These are phyloP conservation scores for Regulus satrapa DNA, from an alignment of 2,113 vertebrate species.

Conservation along the genomic window DNA sequence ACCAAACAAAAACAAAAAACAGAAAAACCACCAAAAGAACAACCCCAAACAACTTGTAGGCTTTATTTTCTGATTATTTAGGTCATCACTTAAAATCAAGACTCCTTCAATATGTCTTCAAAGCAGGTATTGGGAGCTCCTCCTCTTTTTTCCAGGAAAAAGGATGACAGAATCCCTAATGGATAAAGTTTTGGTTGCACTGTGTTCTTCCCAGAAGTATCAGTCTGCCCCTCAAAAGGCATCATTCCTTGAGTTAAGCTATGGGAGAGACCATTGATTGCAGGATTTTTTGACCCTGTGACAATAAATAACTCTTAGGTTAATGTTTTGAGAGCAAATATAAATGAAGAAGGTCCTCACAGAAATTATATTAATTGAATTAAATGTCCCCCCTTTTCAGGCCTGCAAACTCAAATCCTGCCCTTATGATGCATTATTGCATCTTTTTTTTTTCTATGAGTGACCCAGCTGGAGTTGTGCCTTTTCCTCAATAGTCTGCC, in stretches of 20 bases:
- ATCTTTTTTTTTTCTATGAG: slow-evolving; percentile 45
- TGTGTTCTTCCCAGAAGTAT: background rate
- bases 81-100: background rate
- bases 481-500: slow-evolving; percentile 53
- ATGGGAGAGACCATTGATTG: background rate
- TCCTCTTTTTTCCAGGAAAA: background rate
- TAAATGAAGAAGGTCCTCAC: background rate
- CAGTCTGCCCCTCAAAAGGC: background rate
- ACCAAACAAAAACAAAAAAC: too few relatives aligned
- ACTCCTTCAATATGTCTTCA: background rate
- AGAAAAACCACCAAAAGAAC: background rate
- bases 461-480: slow-evolving; percentile 61
- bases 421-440: slow-evolving; percentile 30
- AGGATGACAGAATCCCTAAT: background rate
- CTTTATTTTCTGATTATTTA: background rate
- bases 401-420: slow-evolving; percentile 13
- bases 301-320: background rate
- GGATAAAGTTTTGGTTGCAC: background rate
- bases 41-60: background rate
- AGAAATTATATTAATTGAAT: background rate
- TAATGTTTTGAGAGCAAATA: background rate
- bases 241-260: background rate
- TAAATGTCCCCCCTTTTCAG: background rate
- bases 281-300: background rate
- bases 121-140: too few relatives aligned